phyloP scores from a whole-genome alignment of 2,888 invertebrate genomes.

The Agrypnus murinus region DNA sequence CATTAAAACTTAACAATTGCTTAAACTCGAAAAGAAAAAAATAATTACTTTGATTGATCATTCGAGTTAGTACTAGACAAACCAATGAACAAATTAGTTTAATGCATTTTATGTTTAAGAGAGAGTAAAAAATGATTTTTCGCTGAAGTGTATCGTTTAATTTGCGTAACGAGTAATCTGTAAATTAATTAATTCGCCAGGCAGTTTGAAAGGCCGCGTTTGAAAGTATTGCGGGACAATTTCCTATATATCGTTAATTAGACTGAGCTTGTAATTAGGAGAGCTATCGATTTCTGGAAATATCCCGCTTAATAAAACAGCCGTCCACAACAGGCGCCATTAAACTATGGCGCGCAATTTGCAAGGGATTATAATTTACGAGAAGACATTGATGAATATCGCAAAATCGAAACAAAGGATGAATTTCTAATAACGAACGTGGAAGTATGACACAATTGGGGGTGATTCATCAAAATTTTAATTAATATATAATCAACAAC shows the following conservation, averaged over 20 bases:
- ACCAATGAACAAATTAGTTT: slow-evolving; percentile 20
- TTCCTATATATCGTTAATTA: slow-evolving; percentile 71
- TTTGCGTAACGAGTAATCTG: slow-evolving; percentile 69
- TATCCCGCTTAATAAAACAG: slow-evolving; percentile 67
- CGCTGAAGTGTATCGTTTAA: slow-evolving; percentile 48
- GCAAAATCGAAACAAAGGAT: slow-evolving; percentile 66
- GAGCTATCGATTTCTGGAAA: slow-evolving; percentile 68
- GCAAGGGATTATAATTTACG: slow-evolving; percentile 62
- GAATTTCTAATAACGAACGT: slow-evolving; percentile 67
- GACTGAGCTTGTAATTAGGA: slow-evolving; percentile 70
- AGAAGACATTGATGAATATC: slow-evolving; percentile 64
- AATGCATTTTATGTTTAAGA: slow-evolving; percentile 20
- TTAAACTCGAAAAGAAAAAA: too few species aligned
- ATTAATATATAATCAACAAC: slow-evolving; percentile 70
- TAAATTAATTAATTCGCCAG: slow-evolving; percentile 70
- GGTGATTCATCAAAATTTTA: slow-evolving; percentile 70
- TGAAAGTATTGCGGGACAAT: slow-evolving; percentile 71
- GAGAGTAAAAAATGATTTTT: slow-evolving; percentile 43
- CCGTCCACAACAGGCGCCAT: slow-evolving; percentile 62
- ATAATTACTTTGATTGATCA: too few species aligned
- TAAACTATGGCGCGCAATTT: slow-evolving; percentile 61
- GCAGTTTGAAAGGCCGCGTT: slow-evolving; percentile 66
- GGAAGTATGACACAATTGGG: slow-evolving; percentile 66
- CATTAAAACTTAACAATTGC: too few species aligned
- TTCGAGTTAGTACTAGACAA: background rate